Evolutionary conservation across 2,113 vertebrate species (phyloP).

Genomic region (Rhinolophus sinicus): DNA sequence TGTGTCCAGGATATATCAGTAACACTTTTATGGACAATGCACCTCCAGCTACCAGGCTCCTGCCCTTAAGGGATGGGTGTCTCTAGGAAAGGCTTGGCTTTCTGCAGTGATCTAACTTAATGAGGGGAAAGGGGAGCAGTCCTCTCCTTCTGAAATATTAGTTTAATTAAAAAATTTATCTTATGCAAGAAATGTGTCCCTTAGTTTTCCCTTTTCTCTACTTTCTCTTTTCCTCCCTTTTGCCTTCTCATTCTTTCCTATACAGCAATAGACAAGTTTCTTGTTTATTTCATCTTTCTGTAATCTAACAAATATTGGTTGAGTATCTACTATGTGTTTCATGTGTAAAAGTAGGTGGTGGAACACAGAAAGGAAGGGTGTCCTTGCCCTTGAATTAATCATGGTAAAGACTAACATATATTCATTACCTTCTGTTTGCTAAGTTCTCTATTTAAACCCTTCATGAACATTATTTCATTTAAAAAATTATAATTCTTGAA

Average conservation of each 20-base stretch:
- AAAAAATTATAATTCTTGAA: background rate
- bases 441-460: background rate
- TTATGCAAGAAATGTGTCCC: background rate
- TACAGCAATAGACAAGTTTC: background rate
- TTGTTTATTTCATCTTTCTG: background rate
- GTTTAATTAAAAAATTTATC: constrained; percentile 37
- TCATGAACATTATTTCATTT: background rate
- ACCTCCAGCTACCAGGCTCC: background rate
- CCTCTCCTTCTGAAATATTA: background rate
- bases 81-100: background rate
- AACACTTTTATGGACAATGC: background rate
- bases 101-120: background rate
- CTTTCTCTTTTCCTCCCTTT: background rate
- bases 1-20: background rate
- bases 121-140: background rate
- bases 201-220: background rate
- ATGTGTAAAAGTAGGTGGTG: background rate
- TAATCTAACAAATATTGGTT: background rate
- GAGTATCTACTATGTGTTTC: background rate
- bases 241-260: background rate
- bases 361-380: background rate
- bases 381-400: background rate
- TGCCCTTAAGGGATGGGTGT: background rate
- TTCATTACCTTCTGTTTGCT: background rate
- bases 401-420: background rate